These are phyloP conservation scores for Magallana gigas DNA, from an alignment of 1,140 invertebrate genomes.

Conservation along the genomic window DNA sequence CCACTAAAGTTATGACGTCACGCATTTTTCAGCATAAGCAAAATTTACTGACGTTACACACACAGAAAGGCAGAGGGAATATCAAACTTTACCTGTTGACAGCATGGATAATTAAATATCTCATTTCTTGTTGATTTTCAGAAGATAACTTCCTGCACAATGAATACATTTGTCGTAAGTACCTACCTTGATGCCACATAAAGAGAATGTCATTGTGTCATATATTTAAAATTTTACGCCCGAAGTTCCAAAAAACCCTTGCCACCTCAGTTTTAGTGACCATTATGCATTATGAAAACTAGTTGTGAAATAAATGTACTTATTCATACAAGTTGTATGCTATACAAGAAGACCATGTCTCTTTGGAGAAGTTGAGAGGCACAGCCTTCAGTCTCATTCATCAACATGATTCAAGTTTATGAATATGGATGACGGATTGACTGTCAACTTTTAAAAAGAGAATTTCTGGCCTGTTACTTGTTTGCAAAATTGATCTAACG, in stretches of 20 bases:
- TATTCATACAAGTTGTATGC: too few species aligned
- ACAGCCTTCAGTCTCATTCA: too few species aligned
- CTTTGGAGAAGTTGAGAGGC: too few species aligned
- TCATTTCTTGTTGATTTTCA: background rate
- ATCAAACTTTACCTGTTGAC: constrained; percentile 40
- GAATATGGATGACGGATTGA: background rate
- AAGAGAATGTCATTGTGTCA: background rate
- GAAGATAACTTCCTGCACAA: background rate
- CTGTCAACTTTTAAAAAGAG: background rate
- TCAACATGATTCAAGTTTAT: too few species aligned
- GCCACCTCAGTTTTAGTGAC: too few species aligned
- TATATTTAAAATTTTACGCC: background rate
- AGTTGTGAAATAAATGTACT: too few species aligned
- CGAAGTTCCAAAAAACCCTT: background rate
- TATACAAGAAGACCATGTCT: too few species aligned
- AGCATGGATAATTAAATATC: constrained; percentile 19
- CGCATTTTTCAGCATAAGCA: constrained; percentile 47
- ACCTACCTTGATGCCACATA: background rate
- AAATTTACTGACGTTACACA: constrained; percentile 65
- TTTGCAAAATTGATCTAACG: background rate
- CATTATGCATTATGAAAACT: too few species aligned
- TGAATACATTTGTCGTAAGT: constrained; percentile 69
- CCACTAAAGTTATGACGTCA: constrained; percentile 42
- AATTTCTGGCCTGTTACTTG: background rate
- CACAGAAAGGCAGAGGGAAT: constrained; percentile 60